Conservation (phyloP, 2,113 vertebrate genomes). For the Oryzias celebensis region DNA sequence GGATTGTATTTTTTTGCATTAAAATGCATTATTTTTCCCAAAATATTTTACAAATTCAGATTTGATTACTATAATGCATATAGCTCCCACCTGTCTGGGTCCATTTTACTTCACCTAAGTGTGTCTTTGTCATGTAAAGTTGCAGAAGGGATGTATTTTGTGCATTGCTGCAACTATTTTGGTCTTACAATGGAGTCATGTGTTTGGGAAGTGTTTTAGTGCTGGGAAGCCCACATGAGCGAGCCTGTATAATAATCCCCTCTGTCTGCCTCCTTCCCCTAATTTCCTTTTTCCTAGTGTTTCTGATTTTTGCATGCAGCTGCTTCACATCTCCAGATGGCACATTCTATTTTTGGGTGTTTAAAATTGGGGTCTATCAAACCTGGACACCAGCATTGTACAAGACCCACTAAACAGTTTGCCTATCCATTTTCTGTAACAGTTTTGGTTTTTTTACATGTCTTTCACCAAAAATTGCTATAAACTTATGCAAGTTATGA, state of each 20-base stretch:
- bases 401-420: too few species aligned
- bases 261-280: constrained; percentile 65
- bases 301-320: constrained; percentile 62
- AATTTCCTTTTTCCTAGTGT: constrained; percentile 58
- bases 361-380: constrained; percentile 10
- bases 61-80: too few species aligned
- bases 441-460: too few species aligned
- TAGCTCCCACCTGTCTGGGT: constrained; percentile 8
- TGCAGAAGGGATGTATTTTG: constrained; percentile 23
- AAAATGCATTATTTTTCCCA: too few species aligned
- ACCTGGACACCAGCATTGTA: not conserved
- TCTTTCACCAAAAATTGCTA: too few species aligned
- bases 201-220: constrained; percentile 69
- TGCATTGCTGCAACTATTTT: constrained; percentile 48
- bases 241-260: constrained; percentile 70
- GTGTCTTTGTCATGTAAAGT: not conserved
- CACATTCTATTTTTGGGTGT: constrained; percentile 28
- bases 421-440: too few species aligned
- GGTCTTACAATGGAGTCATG: constrained; percentile 68
- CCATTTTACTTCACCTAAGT: constrained; percentile 16
- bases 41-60: too few species aligned
- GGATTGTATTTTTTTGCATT: too few species aligned
- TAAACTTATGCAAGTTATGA: too few species aligned
- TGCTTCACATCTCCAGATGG: constrained; percentile 45
- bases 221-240: constrained; percentile 63